Conservation (phyloP, 2,113 vertebrate species). For the Eretmochelys imbricata region DNA sequence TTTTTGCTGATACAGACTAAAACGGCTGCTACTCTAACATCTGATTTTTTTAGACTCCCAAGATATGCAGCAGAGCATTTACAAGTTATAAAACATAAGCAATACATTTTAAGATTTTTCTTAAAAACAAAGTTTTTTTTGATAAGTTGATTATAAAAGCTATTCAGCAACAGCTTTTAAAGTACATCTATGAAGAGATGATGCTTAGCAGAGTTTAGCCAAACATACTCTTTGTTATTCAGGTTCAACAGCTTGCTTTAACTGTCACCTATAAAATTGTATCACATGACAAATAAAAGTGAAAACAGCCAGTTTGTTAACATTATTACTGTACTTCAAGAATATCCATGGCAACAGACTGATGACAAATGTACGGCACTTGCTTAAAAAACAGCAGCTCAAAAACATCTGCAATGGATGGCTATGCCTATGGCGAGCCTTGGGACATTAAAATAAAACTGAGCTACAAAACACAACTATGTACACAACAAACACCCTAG, state of each 20-base stretch:
- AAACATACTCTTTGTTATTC: background rate
- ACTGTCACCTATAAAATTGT: background rate
- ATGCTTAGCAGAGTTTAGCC: background rate
- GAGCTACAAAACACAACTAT: background rate
- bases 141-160: background rate
- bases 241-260: background rate
- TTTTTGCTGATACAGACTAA: no score
- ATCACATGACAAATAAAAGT: background rate
- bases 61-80: background rate
- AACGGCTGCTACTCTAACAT: no score
- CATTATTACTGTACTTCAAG: background rate
- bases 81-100: background rate
- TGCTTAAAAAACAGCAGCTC: no score
- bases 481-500: background rate
- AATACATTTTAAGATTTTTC: background rate
- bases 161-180: background rate
- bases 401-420: background rate
- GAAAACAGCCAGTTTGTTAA: background rate
- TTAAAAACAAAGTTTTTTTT: background rate
- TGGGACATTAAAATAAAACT: background rate
- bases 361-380: background rate
- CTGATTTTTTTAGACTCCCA: background rate
- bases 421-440: background rate
- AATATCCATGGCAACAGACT: background rate
- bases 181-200: background rate